These are phyloP conservation scores for Grantiella picta DNA, from an alignment of 2,113 vertebrate species.

Conservation along the genomic window DNA sequence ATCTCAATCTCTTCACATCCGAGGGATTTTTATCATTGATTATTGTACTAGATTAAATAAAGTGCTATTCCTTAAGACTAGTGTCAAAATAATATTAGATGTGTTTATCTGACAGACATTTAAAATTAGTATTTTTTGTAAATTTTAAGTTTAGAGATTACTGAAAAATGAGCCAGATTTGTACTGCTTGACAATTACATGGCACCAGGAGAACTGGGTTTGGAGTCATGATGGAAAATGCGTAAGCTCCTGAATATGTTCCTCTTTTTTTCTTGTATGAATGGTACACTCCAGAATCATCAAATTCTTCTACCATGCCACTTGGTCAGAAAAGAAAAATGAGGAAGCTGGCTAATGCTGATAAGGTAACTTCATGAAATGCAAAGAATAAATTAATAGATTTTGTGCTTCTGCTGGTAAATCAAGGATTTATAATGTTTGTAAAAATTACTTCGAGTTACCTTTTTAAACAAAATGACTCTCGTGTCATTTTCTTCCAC, in stretches of 20 bases:
- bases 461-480: neutral
- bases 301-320: neutral
- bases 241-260: neutral
- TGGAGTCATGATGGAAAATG: conserved; percentile 49
- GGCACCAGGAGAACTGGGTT: conserved; percentile 51
- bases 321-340: neutral
- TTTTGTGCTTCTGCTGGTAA: neutral
- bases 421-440: neutral
- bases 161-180: conserved; percentile 60
- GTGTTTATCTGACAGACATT: neutral
- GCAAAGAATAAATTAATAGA: neutral
- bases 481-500: neutral
- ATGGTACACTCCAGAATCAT: neutral
- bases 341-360: neutral
- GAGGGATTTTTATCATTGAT: neutral
- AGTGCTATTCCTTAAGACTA: neutral
- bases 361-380: neutral
- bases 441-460: neutral
- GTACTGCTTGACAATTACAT: conserved; percentile 61
- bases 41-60: neutral
- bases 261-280: neutral
- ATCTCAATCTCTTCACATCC: neutral
- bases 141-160: conserved; percentile 58
- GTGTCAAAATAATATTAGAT: neutral
- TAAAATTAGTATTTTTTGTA: neutral